Conservation (phyloP, 2,888 invertebrate species). For the Orthosia incerta region DNA sequence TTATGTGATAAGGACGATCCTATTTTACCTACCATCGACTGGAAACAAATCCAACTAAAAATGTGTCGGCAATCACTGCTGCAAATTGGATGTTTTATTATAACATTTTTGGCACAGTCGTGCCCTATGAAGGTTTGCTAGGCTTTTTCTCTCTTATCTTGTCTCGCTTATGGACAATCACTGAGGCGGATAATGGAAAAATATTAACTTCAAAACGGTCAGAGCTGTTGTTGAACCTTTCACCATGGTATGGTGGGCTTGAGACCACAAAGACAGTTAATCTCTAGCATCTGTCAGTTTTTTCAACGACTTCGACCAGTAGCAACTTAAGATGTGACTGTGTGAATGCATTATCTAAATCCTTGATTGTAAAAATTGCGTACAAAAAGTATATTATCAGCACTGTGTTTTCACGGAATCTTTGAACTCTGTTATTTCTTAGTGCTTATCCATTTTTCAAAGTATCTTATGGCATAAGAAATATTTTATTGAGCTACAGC, state of each 20-base stretch:
- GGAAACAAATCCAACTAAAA: too few species aligned
- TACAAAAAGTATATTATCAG: neutral
- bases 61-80: too few species aligned
- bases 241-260: constrained; percentile 19
- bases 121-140: too few species aligned
- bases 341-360: neutral
- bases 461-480: neutral
- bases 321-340: neutral
- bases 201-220: neutral
- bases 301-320: neutral
- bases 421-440: neutral
- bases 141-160: neutral
- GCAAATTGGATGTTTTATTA: too few species aligned
- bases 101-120: too few species aligned
- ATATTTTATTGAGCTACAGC: neutral
- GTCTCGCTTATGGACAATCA: neutral
- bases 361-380: neutral
- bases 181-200: constrained; percentile 20
- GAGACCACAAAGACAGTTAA: constrained; percentile 14
- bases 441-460: neutral
- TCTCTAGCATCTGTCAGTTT: constrained; percentile 6
- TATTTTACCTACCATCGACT: too few species aligned
- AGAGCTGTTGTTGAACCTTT: constrained; percentile 23
- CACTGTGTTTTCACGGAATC: neutral
- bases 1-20: too few species aligned